phyloP scores from a whole-genome alignment of 1,140 invertebrate genomes.

The Caenorhabditis brenneri region DNA sequence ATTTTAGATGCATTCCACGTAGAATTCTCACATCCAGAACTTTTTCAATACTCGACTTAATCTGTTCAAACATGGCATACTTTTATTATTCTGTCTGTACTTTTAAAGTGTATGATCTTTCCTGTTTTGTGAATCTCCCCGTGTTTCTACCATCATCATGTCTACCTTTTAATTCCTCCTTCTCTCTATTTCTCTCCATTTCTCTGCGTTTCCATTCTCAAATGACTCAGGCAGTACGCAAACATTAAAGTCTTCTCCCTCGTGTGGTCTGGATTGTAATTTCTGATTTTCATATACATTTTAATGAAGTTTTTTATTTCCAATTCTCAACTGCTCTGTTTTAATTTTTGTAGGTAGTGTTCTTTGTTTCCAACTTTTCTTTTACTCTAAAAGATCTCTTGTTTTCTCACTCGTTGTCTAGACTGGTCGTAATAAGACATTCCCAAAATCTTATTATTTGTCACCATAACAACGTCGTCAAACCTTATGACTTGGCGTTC shows the following conservation, averaged over 20 bases:
- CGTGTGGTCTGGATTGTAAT: slow-evolving; percentile 4
- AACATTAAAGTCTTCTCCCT: background rate
- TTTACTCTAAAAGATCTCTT: background rate
- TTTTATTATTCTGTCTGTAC: background rate
- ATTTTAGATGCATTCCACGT: background rate
- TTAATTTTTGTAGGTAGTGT: background rate
- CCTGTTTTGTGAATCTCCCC: background rate
- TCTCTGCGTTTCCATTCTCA: background rate
- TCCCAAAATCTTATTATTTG: background rate
- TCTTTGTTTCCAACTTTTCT: background rate
- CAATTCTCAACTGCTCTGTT: background rate
- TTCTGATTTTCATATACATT: background rate
- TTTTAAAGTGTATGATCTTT: background rate
- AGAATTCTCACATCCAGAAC: background rate
- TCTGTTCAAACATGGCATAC: no score
- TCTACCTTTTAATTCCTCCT: background rate
- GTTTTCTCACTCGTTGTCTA: background rate
- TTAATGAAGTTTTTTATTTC: slow-evolving; percentile 16
- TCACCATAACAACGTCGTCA: background rate
- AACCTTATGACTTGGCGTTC: background rate
- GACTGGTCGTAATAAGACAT: no score
- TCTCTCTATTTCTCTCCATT: background rate
- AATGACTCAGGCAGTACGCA: background rate
- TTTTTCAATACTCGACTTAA: background rate
- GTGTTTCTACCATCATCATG: background rate